Base-by-base conservation (phyloP, 2,113 vertebrate genomes). In the Tautogolabrus adspersus region DNA sequence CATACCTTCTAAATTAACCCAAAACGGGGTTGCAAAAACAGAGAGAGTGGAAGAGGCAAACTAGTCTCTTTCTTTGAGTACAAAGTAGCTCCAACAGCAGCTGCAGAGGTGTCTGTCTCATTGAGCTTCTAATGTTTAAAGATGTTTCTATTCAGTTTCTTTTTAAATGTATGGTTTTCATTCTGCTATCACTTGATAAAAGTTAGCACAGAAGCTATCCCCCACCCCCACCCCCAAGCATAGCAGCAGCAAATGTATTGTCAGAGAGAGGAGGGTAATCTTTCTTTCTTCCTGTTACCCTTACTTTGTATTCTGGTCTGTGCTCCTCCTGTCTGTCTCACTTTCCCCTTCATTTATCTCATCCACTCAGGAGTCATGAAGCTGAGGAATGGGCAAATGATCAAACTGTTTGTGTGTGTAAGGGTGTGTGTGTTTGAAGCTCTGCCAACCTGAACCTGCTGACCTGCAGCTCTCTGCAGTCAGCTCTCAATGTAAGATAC, bases 391-490 rank as follows among this genome's bases (percentile, higher is more conserved):
- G 23, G 71, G 47, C 55, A 70, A 11, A 55, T 8, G 5, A 34
- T 55, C 55, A 74, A 52, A 66, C 10, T 67, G 66, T 66, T 42
- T 57, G 47, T 81, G 69, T 23, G 30, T 72, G 63, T 56, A 40
- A 40, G 59, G 60, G 18, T 71, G 56, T 76, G 47, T 62, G 58
- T 57, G 30, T 55, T 16, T 3, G 38, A 66, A 71, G 51, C 59
- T 54, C 13, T 82, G 81, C 81, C 81, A 89, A 60, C 49, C 56
- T 38, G 79, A 89, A 87, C 79, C 23, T 37, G 38, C 65, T 86
- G 84, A 79, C 76, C 84, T 56, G 55, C 63, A 57, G 47, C 63
- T 76, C 54, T 47, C 47, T 40, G 66, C 79, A 79, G 66, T 62
- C 38, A 19, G 47, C 13, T 34, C 10, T 61, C 34, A 8, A 21